A percentile compares a stretch with the other conserved stretches of the same genome.
Conservation (phyloP, 1,140 invertebrate species). For the Lordiphosa clarofinis region DNA sequence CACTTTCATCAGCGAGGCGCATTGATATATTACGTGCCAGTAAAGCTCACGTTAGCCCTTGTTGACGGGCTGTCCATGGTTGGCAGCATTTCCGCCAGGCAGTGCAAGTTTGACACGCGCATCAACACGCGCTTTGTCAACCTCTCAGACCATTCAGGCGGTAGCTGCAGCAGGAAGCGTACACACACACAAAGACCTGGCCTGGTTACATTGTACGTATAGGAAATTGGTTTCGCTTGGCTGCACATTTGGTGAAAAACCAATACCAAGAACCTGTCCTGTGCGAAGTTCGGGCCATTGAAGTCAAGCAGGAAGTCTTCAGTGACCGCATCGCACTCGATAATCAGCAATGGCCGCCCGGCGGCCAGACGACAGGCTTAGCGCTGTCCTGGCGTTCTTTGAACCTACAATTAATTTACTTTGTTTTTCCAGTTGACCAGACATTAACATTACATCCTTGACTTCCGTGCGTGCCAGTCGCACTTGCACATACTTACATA, state of each 20-base stretch:
- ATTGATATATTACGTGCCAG: constrained; percentile 75
- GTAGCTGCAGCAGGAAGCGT: constrained; percentile 60
- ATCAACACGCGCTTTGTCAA: constrained; percentile 77
- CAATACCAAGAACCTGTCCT: constrained; percentile 37
- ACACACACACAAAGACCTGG: constrained; percentile 21
- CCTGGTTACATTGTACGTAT: constrained; percentile 47
- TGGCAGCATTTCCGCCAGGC: constrained; percentile 63
- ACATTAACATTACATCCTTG: constrained; percentile 78
- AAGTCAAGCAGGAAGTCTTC: constrained; percentile 67
- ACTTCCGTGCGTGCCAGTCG: constrained; percentile 66
- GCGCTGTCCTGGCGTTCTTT: constrained; percentile 42
- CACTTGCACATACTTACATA: constrained; percentile 1
- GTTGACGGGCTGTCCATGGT: constrained; percentile 18
- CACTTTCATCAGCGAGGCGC: constrained; percentile 29
- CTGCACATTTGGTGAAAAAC: constrained; percentile 66
- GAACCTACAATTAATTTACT: constrained; percentile 78
- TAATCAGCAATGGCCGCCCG: constrained; percentile 60
- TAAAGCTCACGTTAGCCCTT: constrained; percentile 24
- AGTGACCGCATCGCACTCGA: constrained; percentile 75
- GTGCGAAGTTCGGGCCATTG: constrained; percentile 15
- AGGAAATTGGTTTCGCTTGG: constrained; percentile 77
- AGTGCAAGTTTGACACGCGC: constrained; percentile 77
- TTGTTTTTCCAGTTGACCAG: constrained; percentile 78
- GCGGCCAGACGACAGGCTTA: constrained; percentile 14
- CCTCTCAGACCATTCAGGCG: constrained; percentile 7